phyloP scores from a whole-genome alignment of 2,113 vertebrate species.

The Agapornis roseicollis region DNA sequence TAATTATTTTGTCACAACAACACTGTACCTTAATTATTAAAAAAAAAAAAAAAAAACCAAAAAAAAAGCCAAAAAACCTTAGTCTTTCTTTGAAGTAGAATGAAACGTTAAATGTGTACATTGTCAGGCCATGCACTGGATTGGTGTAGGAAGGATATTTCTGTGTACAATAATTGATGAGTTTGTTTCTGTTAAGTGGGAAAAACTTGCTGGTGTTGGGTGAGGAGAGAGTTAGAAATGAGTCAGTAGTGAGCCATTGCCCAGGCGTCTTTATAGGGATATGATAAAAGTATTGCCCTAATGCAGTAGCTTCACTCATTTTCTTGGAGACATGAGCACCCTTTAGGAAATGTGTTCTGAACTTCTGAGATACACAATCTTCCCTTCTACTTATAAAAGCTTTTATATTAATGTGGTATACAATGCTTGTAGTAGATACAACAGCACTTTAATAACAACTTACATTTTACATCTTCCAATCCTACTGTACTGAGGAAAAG shows the following conservation, averaged over 20 bases:
- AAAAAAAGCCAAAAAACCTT: too few species aligned
- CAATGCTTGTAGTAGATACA: neutral
- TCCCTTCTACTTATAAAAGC: neutral
- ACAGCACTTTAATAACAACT: neutral
- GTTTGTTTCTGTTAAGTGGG: neutral
- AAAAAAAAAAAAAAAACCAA: neutral
- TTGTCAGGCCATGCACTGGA: neutral
- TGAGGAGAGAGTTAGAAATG: neutral
- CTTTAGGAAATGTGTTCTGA: neutral
- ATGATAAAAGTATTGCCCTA: neutral
- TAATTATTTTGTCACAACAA: neutral
- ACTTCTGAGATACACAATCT: neutral
- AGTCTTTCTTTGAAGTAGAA: neutral
- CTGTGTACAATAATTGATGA: neutral
- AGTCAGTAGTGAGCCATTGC: neutral
- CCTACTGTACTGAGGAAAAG: neutral
- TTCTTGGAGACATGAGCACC: neutral
- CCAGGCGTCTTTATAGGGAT: neutral
- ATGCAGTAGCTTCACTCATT: neutral
- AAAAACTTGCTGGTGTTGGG: neutral
- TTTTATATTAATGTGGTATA: neutral
- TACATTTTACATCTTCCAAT: neutral
- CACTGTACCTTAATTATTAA: neutral
- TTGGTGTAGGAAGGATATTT: neutral
- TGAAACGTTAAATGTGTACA: neutral